Percentiles rank a stretch among this genome's conserved stretches.
Conservation (phyloP, 2,113 vertebrate genomes). For the Sylvilagus bachmani region DNA sequence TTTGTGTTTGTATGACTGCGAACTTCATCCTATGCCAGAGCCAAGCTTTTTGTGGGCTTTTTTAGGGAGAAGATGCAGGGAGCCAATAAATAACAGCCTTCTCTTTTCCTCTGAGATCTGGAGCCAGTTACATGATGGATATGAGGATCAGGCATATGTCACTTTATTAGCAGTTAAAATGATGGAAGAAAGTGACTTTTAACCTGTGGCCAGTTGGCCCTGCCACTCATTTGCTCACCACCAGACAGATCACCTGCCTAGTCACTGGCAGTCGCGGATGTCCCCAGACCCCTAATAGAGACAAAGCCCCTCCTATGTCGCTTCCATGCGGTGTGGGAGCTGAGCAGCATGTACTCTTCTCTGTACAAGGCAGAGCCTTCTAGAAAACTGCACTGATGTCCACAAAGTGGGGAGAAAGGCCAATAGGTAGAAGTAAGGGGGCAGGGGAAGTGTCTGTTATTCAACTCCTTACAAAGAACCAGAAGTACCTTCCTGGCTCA, state of each 20-base stretch:
- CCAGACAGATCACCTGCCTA: not conserved
- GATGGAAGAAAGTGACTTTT: slow-evolving; percentile 37
- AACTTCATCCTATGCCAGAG: not conserved
- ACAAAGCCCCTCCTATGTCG: not conserved
- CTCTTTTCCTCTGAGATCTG: slow-evolving; percentile 25
- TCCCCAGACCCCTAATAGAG: rapidly evolving
- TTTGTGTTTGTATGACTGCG: not conserved
- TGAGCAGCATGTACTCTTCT: not conserved
- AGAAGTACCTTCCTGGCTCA: not conserved
- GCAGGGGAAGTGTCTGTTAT: not conserved
- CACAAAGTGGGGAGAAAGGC: not conserved
- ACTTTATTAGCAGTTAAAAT: not conserved
- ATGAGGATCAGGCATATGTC: not conserved
- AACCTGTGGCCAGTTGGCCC: not conserved
- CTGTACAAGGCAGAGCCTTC: not conserved
- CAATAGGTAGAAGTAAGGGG: not conserved
- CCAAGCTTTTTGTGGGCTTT: not conserved
- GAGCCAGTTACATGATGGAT: not conserved
- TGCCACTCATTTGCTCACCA: not conserved
- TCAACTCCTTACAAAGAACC: not conserved
- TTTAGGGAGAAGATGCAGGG: not conserved
- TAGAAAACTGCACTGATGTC: not conserved
- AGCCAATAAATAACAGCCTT: not conserved
- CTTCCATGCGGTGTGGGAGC: not conserved
- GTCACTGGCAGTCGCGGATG: not conserved